Conservation (phyloP, 2,888 invertebrate species). For the Ornithoptera alexandrae region DNA sequence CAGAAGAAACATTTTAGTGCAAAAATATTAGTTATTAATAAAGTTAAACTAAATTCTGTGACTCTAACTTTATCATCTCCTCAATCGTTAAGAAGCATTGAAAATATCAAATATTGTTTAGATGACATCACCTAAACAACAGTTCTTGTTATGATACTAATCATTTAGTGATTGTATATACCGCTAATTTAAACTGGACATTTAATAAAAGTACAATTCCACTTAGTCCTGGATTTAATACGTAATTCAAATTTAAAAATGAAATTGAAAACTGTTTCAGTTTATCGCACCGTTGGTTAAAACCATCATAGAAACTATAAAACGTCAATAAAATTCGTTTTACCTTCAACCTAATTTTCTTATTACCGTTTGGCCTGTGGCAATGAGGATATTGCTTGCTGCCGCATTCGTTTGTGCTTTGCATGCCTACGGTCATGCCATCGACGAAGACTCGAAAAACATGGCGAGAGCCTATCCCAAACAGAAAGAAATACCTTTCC, state of each 20-base stretch:
- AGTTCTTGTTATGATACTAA: too few relatives aligned
- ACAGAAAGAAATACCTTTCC: constrained; percentile 39
- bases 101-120: too few relatives aligned
- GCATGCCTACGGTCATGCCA: constrained; percentile 27
- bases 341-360: constrained; percentile 24
- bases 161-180: background rate
- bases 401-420: constrained; percentile 38
- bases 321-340: constrained; percentile 16
- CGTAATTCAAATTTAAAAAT: constrained; percentile 5
- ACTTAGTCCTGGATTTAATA: constrained; percentile 2
- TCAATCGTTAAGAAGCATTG: too few relatives aligned
- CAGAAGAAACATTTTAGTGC: too few relatives aligned
- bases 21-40: too few relatives aligned
- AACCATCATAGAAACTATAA: constrained; percentile 29
- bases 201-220: background rate
- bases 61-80: too few relatives aligned
- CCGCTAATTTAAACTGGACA: background rate
- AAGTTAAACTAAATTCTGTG: too few relatives aligned
- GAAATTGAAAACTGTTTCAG: constrained; percentile 31
- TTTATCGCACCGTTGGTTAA: constrained; percentile 39
- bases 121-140: too few relatives aligned
- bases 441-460: constrained; percentile 30
- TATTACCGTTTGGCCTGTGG: constrained; percentile 21
- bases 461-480: constrained; percentile 41
- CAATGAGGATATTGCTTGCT: constrained; percentile 46